Base-by-base conservation (phyloP, 1,140 invertebrate genomes). In the Lepidurus couesii region DNA sequence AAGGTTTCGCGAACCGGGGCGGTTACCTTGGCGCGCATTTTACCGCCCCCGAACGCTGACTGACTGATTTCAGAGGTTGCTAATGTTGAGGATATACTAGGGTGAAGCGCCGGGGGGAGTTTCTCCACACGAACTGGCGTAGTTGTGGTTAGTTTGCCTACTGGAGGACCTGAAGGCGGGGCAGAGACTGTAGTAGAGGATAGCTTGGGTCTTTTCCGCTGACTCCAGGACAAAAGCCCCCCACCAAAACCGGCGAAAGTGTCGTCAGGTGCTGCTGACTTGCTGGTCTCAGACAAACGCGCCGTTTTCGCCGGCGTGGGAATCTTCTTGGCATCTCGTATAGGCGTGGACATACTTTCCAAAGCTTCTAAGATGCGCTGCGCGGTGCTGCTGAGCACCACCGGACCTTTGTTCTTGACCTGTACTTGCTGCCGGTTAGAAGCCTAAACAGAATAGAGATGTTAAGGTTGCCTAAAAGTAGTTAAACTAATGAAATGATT, bases 301-400 rank as follows among this genome's bases (percentile, higher is more conserved):
- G 10, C 34, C 7, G 76, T 74, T 13, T 43, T 75, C 13, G 42
- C 44, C 10, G 73, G 42, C 10, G 74, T 47, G 4, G 82, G 81
- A 44, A 82, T 82, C 47, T 80, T 81, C 73, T 82, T 82, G n/a
- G 82, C 82, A 78, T 82, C 85, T 42, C 80, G 82, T 11, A 86
- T 80, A 42, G 85, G 85, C 65, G 86, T 85, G 10, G 86, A 85
- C 84, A 86, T 85, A 74, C 82, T 83, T 79, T 86, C 85, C 10
- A 86, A 80, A 2, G 83, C 83, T 73, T 84, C 82, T 24, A 86
- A 79, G 65, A 86, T 86, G 74, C 83, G 82, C 75, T 83, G 84
- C 11, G 86, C 84, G 73, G 85, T 83, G 24, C 84, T 83, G 80
- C 85, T 86, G 43, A 86, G 84, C 24, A 84, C 83, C 44, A 83